These are phyloP conservation scores for Drosophila neotestacea DNA, from an alignment of 2,888 invertebrate genomes.

Conservation along the genomic window DNA sequence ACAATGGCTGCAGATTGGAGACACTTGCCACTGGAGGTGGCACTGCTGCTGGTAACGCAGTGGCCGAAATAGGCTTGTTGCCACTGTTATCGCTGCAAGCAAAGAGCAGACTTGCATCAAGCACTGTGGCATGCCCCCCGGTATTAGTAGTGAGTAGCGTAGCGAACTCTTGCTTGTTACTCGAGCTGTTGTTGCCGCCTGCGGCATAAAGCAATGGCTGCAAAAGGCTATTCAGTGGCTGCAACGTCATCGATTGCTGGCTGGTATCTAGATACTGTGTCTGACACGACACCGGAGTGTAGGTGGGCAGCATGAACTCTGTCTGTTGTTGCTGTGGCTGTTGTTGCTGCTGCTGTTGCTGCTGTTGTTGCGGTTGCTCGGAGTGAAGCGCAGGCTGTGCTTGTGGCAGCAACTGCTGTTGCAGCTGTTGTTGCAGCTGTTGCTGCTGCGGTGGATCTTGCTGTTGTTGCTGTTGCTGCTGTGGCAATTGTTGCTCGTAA, in stretches of 20 bases:
- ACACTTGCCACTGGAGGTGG: conserved; percentile 38
- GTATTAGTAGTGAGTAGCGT: conserved; percentile 36
- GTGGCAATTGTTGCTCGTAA: conserved; percentile 39
- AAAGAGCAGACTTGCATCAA: conserved; percentile 61
- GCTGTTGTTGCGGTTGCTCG: conserved; percentile 31
- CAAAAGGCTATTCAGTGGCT: conserved; percentile 67
- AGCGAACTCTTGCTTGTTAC: conserved; percentile 49
- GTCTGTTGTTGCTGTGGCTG: conserved; percentile 56
- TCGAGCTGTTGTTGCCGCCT: conserved; percentile 25
- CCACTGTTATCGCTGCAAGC: conserved; percentile 85
- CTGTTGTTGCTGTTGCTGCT: conserved; percentile 34
- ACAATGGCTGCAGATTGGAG: conserved; percentile 77
- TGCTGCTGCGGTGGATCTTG: conserved; percentile 32
- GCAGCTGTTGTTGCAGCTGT: conserved; percentile 24
- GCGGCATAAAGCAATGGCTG: conserved; percentile 51
- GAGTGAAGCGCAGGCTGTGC: conserved; percentile 6
- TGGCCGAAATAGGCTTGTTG: conserved; percentile 63
- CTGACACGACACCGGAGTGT: conserved; percentile 65
- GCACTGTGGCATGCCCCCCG: conserved; percentile 55
- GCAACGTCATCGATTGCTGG: conserved; percentile 55
- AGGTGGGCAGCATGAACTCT: conserved; percentile 64
- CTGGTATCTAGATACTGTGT: conserved; percentile 57
- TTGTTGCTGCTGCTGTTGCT: conserved; percentile 59
- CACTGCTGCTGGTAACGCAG: conserved; percentile 54
- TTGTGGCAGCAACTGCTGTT: conserved; percentile 41